Evolutionary conservation across 2,797 vertebrate species (phyloP), one percentile per base, ranked within the genome.

Genomic region (Melanogrammus aeglefinus): DNA sequence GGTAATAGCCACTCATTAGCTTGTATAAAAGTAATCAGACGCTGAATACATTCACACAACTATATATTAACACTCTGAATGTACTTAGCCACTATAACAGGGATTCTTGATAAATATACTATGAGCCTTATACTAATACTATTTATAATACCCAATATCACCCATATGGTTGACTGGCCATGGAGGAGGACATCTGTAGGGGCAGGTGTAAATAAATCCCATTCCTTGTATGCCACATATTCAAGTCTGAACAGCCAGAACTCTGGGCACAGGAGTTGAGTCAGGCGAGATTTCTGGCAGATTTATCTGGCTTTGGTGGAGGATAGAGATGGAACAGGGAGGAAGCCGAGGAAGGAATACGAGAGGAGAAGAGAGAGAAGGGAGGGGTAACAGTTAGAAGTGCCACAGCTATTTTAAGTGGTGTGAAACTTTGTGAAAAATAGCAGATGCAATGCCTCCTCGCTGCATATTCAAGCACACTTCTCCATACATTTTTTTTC

Each of bases 241-340:
- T 84, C 75, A 36, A 51, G 81, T 82, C 78, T 82, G 78, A 35
- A 33, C 76, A 75, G 79, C 63, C 77, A 75, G 75, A 86, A 83
- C 71, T 82, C 41, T 21, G 41, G 72, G 74, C 47, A 70, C 75
- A 73, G 69, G 78, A 78, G 81, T 74, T n/a, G 35, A 79, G 84
- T 75, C 78, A 84, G 81, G 78, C 80, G 76, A 86, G 88, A 88
- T 89, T 85, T 86, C 87, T 84, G 85, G 86, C 81, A 78, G 75
- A 75, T 79, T 86, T 85, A 83, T 85, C 80, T 76, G 79, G 81
- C 78, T 80, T 73, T 72, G 69, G 69, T 39, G 72, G 7, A 4
- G 38, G 13, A 7, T 14, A 9, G 27, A 24, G 21, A 21, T 6
- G 63, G 63, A 69, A 27, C 63, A 3, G 63, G 63, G n/a, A 51